These are phyloP conservation scores for Amphiduros pacificus DNA, from an alignment of 2,888 invertebrate genomes.

Conservation along the genomic window DNA sequence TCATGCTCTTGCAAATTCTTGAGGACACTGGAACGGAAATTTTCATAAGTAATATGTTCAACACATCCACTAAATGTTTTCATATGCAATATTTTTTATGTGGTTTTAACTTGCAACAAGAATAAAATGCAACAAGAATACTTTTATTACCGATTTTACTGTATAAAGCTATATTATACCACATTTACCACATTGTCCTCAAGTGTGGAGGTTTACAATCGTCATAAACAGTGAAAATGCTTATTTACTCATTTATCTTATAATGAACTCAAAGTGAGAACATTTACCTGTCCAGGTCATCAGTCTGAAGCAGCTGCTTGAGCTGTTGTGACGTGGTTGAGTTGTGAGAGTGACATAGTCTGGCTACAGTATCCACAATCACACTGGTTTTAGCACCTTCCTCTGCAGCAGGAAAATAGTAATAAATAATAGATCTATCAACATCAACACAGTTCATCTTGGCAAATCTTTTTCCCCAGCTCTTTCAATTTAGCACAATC, in stretches of 20 bases:
- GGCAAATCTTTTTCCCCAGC: too few relatives aligned
- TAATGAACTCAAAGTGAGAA: neutral
- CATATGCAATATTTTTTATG: neutral
- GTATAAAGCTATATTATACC: too few relatives aligned
- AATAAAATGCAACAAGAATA: too few relatives aligned
- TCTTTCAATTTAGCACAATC: too few relatives aligned
- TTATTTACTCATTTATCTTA: too few relatives aligned
- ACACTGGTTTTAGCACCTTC: neutral
- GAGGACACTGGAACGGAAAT: conserved; percentile 40
- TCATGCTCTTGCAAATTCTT: conserved; percentile 47
- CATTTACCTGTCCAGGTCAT: conserved; percentile 41
- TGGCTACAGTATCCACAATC: conserved; percentile 49
- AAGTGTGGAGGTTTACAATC: neutral
- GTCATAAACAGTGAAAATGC: too few relatives aligned
- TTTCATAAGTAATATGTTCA: too few relatives aligned
- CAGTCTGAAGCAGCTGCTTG: conserved; percentile 46
- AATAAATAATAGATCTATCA: neutral
- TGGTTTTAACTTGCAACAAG: neutral
- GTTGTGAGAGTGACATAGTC: conserved; percentile 44
- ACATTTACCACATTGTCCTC: neutral
- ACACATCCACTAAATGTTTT: neutral
- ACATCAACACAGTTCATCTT: too few relatives aligned
- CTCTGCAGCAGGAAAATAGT: neutral
- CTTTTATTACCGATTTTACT: too few relatives aligned
- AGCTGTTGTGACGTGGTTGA: conserved; percentile 47